These are phyloP conservation scores for Chrysomela aeneicollis DNA, from an alignment of 2,888 invertebrate genomes.

Conservation along the genomic window DNA sequence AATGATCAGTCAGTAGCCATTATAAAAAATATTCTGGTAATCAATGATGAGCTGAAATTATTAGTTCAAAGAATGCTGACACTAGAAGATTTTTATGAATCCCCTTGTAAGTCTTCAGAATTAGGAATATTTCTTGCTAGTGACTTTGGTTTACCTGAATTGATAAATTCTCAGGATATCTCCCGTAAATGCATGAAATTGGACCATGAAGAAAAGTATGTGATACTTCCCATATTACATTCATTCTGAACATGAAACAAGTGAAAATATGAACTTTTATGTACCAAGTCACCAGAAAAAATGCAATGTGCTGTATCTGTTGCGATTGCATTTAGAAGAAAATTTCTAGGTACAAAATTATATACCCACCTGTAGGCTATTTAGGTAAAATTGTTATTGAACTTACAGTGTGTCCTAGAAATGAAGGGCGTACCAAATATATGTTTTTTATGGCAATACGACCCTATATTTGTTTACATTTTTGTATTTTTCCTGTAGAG, in stretches of 20 bases:
- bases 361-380: too few relatives aligned
- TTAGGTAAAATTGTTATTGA: too few relatives aligned
- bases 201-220: neutral
- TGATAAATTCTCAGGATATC: neutral
- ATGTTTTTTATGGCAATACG: too few relatives aligned
- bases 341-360: too few relatives aligned
- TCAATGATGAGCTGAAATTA: neutral
- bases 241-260: neutral
- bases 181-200: neutral
- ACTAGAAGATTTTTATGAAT: neutral
- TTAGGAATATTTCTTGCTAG: neutral
- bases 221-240: neutral
- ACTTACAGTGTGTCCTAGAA: too few relatives aligned
- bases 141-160: neutral
- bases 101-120: neutral
- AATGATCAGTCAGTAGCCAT: neutral
- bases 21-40: slow-evolving; percentile 3
- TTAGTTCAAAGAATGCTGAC: neutral
- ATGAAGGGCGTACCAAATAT: too few relatives aligned
- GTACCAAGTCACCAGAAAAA: too few relatives aligned
- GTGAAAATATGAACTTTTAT: neutral
- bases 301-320: too few relatives aligned
- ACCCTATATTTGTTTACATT: too few relatives aligned
- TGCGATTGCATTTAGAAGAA: too few relatives aligned
- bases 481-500: too few relatives aligned